phyloP scores from a whole-genome alignment of 2,797 vertebrate species.

The Cheracebus regulus region DNA sequence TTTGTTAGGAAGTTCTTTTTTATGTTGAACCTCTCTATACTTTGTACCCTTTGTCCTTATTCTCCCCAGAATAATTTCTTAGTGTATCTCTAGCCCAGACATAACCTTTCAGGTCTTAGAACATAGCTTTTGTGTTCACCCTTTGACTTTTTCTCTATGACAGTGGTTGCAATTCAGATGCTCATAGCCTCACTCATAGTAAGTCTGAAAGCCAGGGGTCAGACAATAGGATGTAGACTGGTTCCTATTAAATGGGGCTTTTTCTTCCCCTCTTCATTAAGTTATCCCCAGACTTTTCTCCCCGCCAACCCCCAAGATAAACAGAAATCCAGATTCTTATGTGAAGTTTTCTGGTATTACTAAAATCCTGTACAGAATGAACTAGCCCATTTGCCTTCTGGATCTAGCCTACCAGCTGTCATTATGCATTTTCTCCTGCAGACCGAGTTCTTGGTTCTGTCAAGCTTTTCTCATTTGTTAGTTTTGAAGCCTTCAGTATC shows the following conservation, averaged over 20 bases:
- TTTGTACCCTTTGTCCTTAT: not conserved
- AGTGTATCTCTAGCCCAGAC: not conserved
- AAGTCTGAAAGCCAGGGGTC: not conserved
- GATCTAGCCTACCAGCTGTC: not conserved
- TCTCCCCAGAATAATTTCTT: not conserved
- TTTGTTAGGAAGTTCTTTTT: slow-evolving; percentile 6
- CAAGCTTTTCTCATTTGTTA: not conserved
- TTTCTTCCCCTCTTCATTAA: not conserved
- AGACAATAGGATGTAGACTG: not conserved
- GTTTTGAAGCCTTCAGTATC: not conserved
- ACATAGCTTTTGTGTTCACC: not conserved
- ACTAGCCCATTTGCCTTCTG: not conserved
- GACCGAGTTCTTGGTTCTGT: not conserved
- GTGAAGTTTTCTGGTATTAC: not conserved
- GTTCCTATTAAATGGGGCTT: not conserved
- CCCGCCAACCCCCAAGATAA: not conserved
- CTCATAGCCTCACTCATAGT: not conserved
- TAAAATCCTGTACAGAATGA: not conserved
- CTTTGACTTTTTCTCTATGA: not conserved
- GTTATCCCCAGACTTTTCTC: not conserved
- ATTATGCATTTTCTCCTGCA: not conserved
- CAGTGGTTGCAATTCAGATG: not conserved
- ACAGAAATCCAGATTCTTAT: not conserved
- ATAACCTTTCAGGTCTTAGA: not conserved
- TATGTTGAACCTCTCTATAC: not conserved